Evolutionary conservation across 2,888 invertebrate genomes (phyloP), one percentile per base, ranked within the genome.

Genomic region (Romanomermis culicivorax): DNA sequence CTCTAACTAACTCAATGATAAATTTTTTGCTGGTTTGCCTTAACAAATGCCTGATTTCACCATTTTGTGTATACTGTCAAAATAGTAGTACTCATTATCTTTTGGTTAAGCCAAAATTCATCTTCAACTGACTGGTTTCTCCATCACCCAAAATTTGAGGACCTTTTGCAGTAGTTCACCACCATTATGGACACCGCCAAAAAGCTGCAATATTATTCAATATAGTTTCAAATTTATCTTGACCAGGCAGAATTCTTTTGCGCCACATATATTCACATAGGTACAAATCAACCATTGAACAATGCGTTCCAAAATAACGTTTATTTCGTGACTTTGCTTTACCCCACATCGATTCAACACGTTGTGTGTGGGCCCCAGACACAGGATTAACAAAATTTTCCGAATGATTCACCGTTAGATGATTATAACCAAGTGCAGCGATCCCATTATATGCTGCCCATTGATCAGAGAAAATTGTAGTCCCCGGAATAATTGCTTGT

Each of bases 401-500:
- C 29, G n/a, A 23, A 45, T 58, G 58, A 29, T 56, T 58, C 14
- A 58, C 55, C 11, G 43, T 50, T 2, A 17, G 29, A 47, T 58
- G 56, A 24, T 14, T 17, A 49, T 36, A 58, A 1, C 58, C 58
- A n/a, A 23, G 17, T 7, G 7, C 26, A 7, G 4, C 25, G 23
- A 50, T 50, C 11, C 29, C 29, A 50, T 50, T 50, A 27, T 50
- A 50, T 7, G 25, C 50, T 27, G 23, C 26, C 50, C 50, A 50
- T 7, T 50, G 50, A 50, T 50, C 50, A 14, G 51, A 50, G 1
- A 61, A 45, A 23, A 63, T 61, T 1, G 48, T 58, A 0, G 57
- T 58, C 1, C 59, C 62, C 24, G 58, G 60, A 17, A 42, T 42
- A 27, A 62, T 58, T 56, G 56, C 59, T 2, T 55, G 29, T 47